Percentiles rank a stretch among this genome's conserved stretches.
Conservation (phyloP, 2,888 invertebrate genomes). For the Megastigmus dorsalis region DNA sequence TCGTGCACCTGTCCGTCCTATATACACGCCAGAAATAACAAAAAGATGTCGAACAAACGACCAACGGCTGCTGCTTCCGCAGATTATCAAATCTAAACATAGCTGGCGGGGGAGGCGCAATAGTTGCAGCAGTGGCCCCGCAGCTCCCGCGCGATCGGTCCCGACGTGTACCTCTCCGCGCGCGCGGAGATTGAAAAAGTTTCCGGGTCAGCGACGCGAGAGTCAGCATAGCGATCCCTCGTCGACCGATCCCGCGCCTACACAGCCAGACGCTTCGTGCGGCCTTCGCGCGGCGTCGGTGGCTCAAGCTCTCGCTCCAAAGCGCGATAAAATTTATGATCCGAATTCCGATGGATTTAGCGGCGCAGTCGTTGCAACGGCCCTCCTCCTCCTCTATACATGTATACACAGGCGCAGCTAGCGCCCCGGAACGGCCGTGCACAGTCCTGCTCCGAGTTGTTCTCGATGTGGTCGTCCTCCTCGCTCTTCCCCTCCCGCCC, state of each 20-base stretch:
- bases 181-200: slow-evolving; percentile 56
- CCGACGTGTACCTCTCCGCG: too few species aligned
- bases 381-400: too few species aligned
- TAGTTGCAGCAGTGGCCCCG: too few species aligned
- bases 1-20: slow-evolving; percentile 19
- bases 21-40: not conserved
- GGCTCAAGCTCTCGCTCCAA: slow-evolving; percentile 26
- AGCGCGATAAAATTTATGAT: slow-evolving; percentile 57
- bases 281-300: not conserved
- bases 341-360: slow-evolving; percentile 58
- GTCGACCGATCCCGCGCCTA: too few species aligned
- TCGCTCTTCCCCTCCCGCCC: not conserved
- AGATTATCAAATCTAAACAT: slow-evolving; percentile 55
- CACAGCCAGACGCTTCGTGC: too few species aligned
- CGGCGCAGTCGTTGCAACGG: slow-evolving; percentile 43
- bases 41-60: not conserved
- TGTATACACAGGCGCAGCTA: too few species aligned
- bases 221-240: not conserved
- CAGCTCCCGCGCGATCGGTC: too few species aligned
- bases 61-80: slow-evolving; percentile 3
- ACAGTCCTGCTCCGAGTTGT: slow-evolving; percentile 3
- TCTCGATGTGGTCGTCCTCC: slow-evolving; percentile 7
- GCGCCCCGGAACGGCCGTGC: slow-evolving; percentile 21
- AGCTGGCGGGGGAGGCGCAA: slow-evolving; percentile 39
- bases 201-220: slow-evolving; percentile 50